A percentile compares a stretch with the other conserved stretches of the same genome.
Evolutionary conservation across 92 coral and sea anemone genomes (phyloP).

Genomic region (Phenganax stokvisi): DNA sequence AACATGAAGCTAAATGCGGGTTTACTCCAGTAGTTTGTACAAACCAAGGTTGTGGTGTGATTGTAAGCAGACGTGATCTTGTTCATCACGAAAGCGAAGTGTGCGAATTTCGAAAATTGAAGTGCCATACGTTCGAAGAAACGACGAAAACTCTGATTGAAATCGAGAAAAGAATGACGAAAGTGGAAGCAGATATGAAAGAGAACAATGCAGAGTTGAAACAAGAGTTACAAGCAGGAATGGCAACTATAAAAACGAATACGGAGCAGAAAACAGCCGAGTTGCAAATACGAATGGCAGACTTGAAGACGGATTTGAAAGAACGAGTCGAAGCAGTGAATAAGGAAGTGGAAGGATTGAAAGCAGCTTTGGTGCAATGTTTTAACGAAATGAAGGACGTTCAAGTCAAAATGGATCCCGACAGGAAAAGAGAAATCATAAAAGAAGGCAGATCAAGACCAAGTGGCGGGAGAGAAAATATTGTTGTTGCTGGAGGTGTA

Average conservation of each 20-base stretch:
- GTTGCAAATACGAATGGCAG: not conserved
- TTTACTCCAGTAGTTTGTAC: not conserved
- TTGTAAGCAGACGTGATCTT: not conserved
- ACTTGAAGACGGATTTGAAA: not conserved
- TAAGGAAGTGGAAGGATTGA: not conserved
- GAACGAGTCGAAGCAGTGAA: not conserved
- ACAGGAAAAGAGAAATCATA: not conserved
- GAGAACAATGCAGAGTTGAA: too few species aligned
- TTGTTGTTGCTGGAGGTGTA: constrained; percentile 12
- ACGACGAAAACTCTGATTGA: not conserved
- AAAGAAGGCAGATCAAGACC: not conserved
- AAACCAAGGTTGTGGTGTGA: constrained; percentile 15
- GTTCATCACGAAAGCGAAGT: not conserved
- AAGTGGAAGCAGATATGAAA: too few species aligned
- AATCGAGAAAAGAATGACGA: too few species aligned
- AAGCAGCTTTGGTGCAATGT: not conserved
- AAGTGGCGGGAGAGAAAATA: not conserved
- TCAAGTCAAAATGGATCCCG: not conserved
- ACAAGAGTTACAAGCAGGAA: too few species aligned
- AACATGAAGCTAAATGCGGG: not conserved
- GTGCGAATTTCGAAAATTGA: not conserved
- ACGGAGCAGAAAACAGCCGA: too few species aligned
- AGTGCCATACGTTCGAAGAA: constrained; percentile 7
- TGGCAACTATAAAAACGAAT: too few species aligned
- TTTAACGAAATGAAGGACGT: not conserved